phyloP scores from a whole-genome alignment of 1,140 invertebrate genomes.

The Metaphire vulgaris region DNA sequence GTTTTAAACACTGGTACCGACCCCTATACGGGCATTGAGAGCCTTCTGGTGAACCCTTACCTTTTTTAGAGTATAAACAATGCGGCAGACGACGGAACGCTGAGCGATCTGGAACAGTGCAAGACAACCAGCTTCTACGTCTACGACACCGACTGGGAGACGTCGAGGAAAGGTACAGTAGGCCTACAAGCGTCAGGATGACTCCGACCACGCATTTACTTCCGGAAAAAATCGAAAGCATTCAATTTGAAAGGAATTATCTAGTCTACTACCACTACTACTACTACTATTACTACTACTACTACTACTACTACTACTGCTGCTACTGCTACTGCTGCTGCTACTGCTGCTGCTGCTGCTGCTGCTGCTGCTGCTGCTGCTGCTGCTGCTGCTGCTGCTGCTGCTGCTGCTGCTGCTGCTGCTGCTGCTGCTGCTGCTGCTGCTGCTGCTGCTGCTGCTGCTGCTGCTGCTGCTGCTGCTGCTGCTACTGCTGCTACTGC shows the following conservation, averaged over 20 bases:
- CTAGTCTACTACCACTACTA: too few relatives aligned
- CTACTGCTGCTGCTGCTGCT: conserved; percentile 8
- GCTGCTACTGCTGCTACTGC: too few relatives aligned
- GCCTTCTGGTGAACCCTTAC: too few relatives aligned
- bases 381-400: conserved; percentile 1
- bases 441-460: too few relatives aligned
- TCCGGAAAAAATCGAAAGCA: too few relatives aligned
- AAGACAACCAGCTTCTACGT: conserved; percentile 10
- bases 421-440: too few relatives aligned
- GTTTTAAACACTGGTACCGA: too few relatives aligned
- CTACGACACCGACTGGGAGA: conserved; percentile 18
- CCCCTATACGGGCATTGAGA: too few relatives aligned
- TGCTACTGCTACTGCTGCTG: conserved; percentile 8
- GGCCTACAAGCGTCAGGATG: too few relatives aligned
- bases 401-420: conserved; percentile 7
- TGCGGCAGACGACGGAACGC: conserved; percentile 8
- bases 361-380: conserved; percentile 7
- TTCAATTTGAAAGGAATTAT: too few relatives aligned
- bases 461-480: too few relatives aligned
- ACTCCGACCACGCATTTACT: too few relatives aligned
- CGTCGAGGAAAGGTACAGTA: not conserved
- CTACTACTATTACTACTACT: conserved; percentile 8
- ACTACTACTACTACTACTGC: conserved; percentile 8
- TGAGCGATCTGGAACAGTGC: not conserved
- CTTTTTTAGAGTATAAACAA: conserved; percentile 4